Percentiles rank a stretch among this genome's conserved stretches.
These are phyloP conservation scores for Microcebus lehilahytsara DNA, from an alignment of 2,113 vertebrate species.

Conservation along the genomic window DNA sequence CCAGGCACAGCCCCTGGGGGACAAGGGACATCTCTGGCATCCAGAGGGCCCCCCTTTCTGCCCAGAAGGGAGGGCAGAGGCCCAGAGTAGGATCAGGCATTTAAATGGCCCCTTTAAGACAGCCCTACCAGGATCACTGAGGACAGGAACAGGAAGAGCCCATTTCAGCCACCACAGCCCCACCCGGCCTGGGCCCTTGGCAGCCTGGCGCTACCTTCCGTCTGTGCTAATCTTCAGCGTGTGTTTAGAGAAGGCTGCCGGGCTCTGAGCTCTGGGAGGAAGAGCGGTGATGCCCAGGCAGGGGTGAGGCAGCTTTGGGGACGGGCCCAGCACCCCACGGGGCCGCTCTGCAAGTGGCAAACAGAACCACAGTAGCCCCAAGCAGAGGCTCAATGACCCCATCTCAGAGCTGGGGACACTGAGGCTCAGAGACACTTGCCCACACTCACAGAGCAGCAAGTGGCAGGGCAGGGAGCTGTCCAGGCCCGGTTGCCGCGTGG, in stretches of 20 bases:
- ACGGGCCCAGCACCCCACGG: background rate
- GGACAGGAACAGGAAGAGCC: background rate
- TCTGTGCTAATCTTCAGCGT: background rate
- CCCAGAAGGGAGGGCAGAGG: background rate
- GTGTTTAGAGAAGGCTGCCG: background rate
- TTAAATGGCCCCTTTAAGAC: background rate
- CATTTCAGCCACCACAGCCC: background rate
- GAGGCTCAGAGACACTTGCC: background rate
- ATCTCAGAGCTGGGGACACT: background rate
- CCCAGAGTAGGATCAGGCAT: background rate
- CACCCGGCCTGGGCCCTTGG: background rate
- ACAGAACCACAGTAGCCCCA: too few relatives aligned
- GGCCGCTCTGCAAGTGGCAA: background rate
- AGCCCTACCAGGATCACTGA: background rate
- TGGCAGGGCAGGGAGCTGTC: background rate
- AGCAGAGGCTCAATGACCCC: background rate
- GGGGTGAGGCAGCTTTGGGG: rapidly evolving
- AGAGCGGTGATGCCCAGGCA: background rate
- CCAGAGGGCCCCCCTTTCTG: background rate
- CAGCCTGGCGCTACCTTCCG: background rate
- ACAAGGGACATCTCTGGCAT: background rate
- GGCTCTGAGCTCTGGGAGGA: background rate
- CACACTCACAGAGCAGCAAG: background rate
- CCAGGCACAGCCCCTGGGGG: background rate
- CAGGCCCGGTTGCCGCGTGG: background rate